A percentile compares a stretch with the other conserved stretches of the same genome.
phyloP scores from a whole-genome alignment of 2,888 invertebrate species.

The Rotaria socialis region DNA sequence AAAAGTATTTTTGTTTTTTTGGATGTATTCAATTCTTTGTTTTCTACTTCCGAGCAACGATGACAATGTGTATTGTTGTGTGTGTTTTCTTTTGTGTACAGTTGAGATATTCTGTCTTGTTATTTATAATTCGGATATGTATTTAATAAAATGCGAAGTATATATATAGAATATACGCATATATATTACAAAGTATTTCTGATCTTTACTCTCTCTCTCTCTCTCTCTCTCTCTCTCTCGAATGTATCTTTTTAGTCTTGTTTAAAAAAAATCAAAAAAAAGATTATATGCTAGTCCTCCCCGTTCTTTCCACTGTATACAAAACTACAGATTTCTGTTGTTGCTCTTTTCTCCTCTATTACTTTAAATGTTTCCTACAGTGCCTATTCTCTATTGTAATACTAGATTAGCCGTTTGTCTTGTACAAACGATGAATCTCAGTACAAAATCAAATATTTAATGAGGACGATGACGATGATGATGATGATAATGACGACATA shows the following conservation, averaged over 20 bases:
- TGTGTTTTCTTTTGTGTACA: neutral
- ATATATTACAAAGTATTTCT: neutral
- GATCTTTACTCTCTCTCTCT: neutral
- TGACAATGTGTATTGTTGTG: neutral
- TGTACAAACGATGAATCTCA: neutral
- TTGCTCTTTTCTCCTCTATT: neutral
- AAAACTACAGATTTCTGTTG: neutral
- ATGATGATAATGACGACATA: slow-evolving; percentile 1
- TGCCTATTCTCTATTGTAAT: slow-evolving; percentile 2
- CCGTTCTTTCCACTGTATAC: neutral
- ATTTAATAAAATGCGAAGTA: slow-evolving; percentile 7
- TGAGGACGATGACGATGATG: neutral
- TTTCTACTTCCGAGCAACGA: neutral
- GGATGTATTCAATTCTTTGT: neutral
- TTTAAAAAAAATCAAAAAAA: neutral
- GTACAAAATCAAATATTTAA: neutral
- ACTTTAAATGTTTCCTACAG: neutral
- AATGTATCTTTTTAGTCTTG: slow-evolving; percentile 25
- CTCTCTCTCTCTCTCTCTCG: neutral
- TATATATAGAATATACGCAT: neutral
- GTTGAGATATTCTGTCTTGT: slow-evolving; percentile 6
- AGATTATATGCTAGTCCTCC: neutral
- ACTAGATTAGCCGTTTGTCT: neutral
- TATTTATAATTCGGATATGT: slow-evolving; percentile 1
- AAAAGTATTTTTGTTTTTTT: neutral